Evolutionary conservation across 2,113 vertebrate species (phyloP), one percentile per base, ranked within the genome.

Genomic region (Helogale parvula): DNA sequence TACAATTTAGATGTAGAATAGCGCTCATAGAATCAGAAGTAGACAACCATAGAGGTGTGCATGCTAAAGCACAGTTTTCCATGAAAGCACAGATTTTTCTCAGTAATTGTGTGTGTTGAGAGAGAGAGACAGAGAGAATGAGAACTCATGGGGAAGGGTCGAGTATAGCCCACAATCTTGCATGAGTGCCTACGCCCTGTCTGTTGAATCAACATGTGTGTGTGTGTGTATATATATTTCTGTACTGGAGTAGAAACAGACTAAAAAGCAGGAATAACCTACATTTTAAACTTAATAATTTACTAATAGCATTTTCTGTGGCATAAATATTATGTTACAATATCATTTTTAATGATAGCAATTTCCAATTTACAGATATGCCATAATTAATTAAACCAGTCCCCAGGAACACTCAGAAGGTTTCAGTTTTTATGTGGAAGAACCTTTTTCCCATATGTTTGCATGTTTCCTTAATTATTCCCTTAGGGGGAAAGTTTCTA

Each of bases 391-490:
- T 91, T 57, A 88, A 91, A 52, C 29, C 29, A 10, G 17, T 54
- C 15, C 7, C 45, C 52, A 66, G 93, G 17, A 89, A 86, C 54
- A 25, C 60, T 71, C 45, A 92, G 57, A 83, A 47, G 7, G 1
- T 84, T 93, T 66, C n/a, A 93, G 38, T 76, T 85, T 86, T 86
- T 71, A 33, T 45, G 69, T 68, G 27, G 35, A 47, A 94, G 90
- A 87, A 21, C 7, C 11, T 54, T 45, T 0, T 84, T 68, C 54
- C 72, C 72, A 57, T 38, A 74, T 83, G 52, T 92, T 92, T 93
- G 74, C 35, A 7, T 77, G 57, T 41, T 96, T 93, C 29, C 83
- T 90, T 94, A 89, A 68, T 96, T 88, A 82, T 87, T 80, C 92
- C 90, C 94, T 90, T 3, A 2, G 29, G 54, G 68, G 60, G 63